Conservation (phyloP, 2,888 invertebrate genomes). For the Spicauda simplicius region DNA sequence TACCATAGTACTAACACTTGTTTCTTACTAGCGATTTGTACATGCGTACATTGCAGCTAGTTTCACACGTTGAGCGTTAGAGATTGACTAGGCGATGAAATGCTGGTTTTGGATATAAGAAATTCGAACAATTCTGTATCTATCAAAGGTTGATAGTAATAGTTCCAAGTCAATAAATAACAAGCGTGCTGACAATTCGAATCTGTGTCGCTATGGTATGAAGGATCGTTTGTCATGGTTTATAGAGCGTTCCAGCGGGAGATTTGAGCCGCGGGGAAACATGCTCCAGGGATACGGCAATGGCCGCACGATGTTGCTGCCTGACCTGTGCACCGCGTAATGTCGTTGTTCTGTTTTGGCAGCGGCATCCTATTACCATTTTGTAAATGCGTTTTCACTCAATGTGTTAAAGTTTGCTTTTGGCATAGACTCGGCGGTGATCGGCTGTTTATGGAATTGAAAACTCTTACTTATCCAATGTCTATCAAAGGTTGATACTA, state of each 20-base stretch:
- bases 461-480: too few relatives aligned
- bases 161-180: conserved; percentile 55
- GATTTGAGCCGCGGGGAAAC: conserved; percentile 50
- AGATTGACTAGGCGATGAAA: too few relatives aligned
- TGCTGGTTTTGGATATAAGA: too few relatives aligned
- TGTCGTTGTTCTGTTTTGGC: conserved; percentile 63
- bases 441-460: too few relatives aligned
- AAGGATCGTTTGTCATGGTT: conserved; percentile 71
- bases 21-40: conserved; percentile 54
- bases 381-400: conserved; percentile 17
- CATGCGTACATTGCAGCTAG: neutral
- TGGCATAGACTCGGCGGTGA: too few relatives aligned
- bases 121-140: too few relatives aligned
- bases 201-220: conserved; percentile 31
- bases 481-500: too few relatives aligned
- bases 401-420: too few relatives aligned
- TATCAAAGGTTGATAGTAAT: too few relatives aligned
- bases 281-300: conserved; percentile 55
- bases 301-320: conserved; percentile 71
- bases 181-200: conserved; percentile 41
- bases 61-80: too few relatives aligned
- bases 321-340: conserved; percentile 58
- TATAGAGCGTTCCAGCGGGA: conserved; percentile 59
- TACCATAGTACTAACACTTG: conserved; percentile 62
- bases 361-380: conserved; percentile 67